Conservation (phyloP, 2,888 invertebrate species). For the Gandaritis pyraliata region DNA sequence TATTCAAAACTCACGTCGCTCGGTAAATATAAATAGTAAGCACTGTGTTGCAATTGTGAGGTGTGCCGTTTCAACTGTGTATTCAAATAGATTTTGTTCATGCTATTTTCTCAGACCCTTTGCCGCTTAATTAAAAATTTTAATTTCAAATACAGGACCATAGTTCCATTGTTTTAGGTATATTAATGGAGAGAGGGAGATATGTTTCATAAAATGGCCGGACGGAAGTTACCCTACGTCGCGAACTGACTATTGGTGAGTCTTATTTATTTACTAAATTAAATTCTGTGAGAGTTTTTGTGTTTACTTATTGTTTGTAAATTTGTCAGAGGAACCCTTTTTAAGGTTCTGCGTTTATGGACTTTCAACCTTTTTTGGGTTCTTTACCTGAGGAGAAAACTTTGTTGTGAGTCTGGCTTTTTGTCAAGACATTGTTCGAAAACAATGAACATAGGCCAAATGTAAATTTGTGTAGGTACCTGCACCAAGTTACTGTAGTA, state of each 20-base stretch:
- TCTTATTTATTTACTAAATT: slow-evolving; percentile 3
- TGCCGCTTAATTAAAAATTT: slow-evolving; percentile 8
- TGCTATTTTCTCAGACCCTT: slow-evolving; percentile 7
- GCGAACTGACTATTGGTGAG: slow-evolving; percentile 86
- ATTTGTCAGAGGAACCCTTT: neutral
- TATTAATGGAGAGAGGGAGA: slow-evolving; percentile 79
- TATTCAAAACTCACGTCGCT: slow-evolving; percentile 13
- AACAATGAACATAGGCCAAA: too few relatives aligned
- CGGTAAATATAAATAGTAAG: slow-evolving; percentile 16
- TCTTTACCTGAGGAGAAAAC: neutral
- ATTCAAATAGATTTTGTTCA: slow-evolving; percentile 13
- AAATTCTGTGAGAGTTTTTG: neutral
- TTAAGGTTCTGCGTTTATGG: neutral
- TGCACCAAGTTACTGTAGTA: too few relatives aligned
- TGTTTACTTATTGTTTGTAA: slow-evolving; percentile 3
- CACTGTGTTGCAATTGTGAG: neutral
- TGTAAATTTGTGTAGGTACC: too few relatives aligned
- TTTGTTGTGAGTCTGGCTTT: neutral
- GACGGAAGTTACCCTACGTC: slow-evolving; percentile 85
- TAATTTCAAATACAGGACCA: slow-evolving; percentile 5
- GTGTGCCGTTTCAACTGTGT: slow-evolving; percentile 5
- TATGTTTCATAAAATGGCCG: slow-evolving; percentile 86
- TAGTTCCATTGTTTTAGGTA: slow-evolving; percentile 61
- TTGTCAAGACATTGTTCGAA: too few relatives aligned
- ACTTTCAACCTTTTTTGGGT: neutral